A percentile compares a stretch with the other conserved stretches of the same genome.
These are phyloP conservation scores for Uropsilus gracilis DNA, from an alignment of 2,113 vertebrate species.

Conservation along the genomic window DNA sequence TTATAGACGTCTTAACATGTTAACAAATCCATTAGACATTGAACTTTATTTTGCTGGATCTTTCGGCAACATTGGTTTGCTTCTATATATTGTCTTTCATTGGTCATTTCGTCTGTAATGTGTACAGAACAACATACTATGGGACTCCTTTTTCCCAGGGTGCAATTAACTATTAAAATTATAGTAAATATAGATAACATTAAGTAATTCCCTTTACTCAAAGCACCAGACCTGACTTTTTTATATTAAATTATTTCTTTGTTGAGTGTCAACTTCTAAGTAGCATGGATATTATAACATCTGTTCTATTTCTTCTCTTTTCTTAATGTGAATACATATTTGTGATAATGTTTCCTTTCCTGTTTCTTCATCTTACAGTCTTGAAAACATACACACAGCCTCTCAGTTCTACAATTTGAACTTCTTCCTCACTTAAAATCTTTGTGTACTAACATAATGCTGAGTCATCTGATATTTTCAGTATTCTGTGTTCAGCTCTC, in stretches of 20 bases:
- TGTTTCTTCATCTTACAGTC: neutral
- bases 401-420: neutral
- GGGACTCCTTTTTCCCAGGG: neutral
- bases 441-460: neutral
- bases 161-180: neutral
- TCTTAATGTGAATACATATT: neutral
- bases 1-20: neutral
- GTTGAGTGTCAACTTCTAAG: neutral
- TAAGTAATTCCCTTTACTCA: constrained; percentile 3
- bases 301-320: neutral
- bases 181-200: neutral
- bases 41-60: neutral
- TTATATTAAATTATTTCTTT: neutral
- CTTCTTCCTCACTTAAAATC: neutral
- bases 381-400: neutral
- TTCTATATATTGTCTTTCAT: neutral
- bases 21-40: neutral
- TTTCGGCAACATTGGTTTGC: neutral
- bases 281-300: neutral
- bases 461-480: neutral
- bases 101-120: constrained; percentile 5
- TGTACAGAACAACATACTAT: neutral
- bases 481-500: neutral
- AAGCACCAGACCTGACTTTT: neutral
- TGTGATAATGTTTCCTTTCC: neutral